Evolutionary conservation across 2,113 vertebrate genomes (phyloP).

Genomic region (Aphyosemion australe): DNA sequence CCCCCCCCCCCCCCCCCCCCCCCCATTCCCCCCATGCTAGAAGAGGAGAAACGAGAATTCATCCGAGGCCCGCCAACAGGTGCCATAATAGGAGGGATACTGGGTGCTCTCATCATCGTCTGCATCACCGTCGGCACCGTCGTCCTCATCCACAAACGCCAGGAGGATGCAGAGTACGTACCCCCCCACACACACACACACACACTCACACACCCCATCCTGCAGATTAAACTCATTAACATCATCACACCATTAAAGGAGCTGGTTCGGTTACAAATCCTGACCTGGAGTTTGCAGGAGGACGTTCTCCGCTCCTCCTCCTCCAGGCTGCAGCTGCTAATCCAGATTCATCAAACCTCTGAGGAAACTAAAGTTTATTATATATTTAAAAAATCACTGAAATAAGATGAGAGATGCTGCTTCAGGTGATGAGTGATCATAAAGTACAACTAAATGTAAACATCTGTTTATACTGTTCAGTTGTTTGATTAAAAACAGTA

Average conservation of each 20-base stretch:
- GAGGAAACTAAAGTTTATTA: too few relatives aligned
- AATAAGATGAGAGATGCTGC: too few relatives aligned
- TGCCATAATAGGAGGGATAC: constrained; percentile 82
- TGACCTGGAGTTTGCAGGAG: constrained; percentile 27
- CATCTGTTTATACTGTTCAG: too few relatives aligned
- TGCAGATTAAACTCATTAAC: constrained; percentile 50
- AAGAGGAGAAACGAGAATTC: constrained; percentile 64
- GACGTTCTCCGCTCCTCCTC: constrained; percentile 8
- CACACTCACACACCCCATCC: constrained; percentile 15
- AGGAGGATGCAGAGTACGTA: constrained; percentile 45
- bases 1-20: background rate
- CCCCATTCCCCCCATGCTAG: constrained; percentile 10
- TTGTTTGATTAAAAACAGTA: too few relatives aligned
- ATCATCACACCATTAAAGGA: constrained; percentile 14
- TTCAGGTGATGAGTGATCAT: too few relatives aligned
- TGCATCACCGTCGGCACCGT: constrained; percentile 68
- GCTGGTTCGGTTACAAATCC: constrained; percentile 27
- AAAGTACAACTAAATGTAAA: too few relatives aligned
- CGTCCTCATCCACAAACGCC: constrained; percentile 78
- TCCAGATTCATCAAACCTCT: constrained; percentile 14
- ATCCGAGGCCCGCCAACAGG: constrained; percentile 70
- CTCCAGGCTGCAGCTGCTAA: constrained; percentile 16
- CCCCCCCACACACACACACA: too few relatives aligned
- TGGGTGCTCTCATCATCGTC: constrained; percentile 76
- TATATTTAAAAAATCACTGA: too few relatives aligned